Conservation (phyloP, 2,113 vertebrate species). For the Oplegnathus fasciatus region DNA sequence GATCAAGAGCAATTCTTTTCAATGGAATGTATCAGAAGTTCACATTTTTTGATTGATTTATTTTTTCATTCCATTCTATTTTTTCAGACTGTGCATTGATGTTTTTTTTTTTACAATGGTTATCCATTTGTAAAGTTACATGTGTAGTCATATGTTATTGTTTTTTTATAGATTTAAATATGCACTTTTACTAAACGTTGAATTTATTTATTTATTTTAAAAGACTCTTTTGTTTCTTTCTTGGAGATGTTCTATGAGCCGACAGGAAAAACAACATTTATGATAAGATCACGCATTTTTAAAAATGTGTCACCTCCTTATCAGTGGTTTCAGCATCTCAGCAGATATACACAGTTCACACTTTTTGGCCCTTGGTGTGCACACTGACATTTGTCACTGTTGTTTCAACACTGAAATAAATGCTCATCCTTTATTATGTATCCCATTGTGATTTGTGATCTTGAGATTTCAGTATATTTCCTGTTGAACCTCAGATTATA, state of each 20-base stretch:
- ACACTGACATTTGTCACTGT: slow-evolving; percentile 23
- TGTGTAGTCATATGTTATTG: neutral
- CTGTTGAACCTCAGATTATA: neutral
- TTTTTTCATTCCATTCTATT: slow-evolving; percentile 53
- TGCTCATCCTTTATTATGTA: neutral
- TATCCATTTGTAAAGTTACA: slow-evolving; percentile 22
- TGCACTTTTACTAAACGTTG: slow-evolving; percentile 47
- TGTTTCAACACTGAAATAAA: slow-evolving; percentile 66
- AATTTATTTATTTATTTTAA: slow-evolving; percentile 41
- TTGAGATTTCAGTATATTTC: neutral
- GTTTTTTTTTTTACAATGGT: neutral
- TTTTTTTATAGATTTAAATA: slow-evolving; percentile 27
- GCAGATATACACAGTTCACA: neutral
- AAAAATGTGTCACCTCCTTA: neutral
- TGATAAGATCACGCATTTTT: slow-evolving; percentile 30
- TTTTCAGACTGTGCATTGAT: neutral
- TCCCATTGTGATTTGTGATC: neutral
- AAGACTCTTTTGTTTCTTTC: slow-evolving; percentile 35
- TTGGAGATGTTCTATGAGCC: slow-evolving; percentile 35
- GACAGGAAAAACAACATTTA: slow-evolving; percentile 14
- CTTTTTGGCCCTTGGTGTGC: neutral
- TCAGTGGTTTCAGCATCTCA: slow-evolving; percentile 10
- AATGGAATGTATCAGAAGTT: slow-evolving; percentile 34
- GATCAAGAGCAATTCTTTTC: neutral
- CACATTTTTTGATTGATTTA: slow-evolving; percentile 43